Evolutionary conservation across 2,113 vertebrate species (phyloP).

Genomic region (Brachirus orientalis): DNA sequence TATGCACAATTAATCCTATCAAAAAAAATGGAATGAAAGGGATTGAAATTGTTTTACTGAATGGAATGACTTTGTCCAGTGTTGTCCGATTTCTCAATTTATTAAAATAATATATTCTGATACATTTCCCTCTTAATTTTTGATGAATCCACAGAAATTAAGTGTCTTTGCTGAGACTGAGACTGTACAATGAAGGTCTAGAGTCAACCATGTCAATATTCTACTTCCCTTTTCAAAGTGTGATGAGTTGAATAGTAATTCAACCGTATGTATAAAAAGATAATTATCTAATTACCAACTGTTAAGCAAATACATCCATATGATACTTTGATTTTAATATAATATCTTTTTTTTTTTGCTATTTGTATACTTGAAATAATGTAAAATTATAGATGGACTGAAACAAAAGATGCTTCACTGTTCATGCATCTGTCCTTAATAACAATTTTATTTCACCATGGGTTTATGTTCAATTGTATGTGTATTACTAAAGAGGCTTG

Average conservation of each 20-base stretch:
- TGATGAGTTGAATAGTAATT: constrained; percentile 18
- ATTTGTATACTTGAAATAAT: background rate
- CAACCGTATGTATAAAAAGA: constrained; percentile 6
- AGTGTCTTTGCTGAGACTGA: background rate
- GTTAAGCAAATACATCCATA: background rate
- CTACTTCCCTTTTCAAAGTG: constrained; percentile 9
- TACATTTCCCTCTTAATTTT: constrained; percentile 3
- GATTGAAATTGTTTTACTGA: constrained; percentile 2
- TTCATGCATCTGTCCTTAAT: background rate
- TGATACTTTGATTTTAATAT: background rate
- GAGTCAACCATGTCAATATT: background rate
- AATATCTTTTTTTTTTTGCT: background rate
- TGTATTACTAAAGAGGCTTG: constrained; percentile 8
- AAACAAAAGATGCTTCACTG: constrained; percentile 1
- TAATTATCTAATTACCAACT: constrained; percentile 4
- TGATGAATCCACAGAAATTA: background rate
- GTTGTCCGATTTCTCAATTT: background rate
- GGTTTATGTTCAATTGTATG: background rate
- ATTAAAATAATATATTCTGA: constrained; percentile 8
- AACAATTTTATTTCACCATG: background rate
- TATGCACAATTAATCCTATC: background rate
- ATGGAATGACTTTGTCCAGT: background rate
- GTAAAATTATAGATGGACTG: background rate
- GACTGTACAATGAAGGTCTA: background rate
- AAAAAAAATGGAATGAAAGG: constrained; percentile 11